A percentile compares a stretch with the other conserved stretches of the same genome.
Evolutionary conservation across 30 jellyfish, hydroid and myxozoan genomes (phyloP).

Genomic region (Nemopilema nomurai): DNA sequence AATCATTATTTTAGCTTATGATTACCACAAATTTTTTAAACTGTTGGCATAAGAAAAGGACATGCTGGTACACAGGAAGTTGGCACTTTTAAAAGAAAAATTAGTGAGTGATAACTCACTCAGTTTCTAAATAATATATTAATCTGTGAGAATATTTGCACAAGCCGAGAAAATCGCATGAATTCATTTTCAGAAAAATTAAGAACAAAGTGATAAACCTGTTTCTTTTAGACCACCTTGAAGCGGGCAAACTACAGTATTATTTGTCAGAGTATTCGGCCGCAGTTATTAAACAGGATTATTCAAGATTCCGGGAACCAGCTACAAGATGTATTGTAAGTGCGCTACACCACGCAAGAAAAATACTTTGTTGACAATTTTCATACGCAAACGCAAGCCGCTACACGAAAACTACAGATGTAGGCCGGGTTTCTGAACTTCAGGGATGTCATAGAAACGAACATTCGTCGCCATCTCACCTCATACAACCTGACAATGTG

Average conservation of each 20-base stretch:
- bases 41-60: too few relatives aligned
- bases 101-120: too few relatives aligned
- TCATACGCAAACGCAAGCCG: neutral
- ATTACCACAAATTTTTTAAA: too few relatives aligned
- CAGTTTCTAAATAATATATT: too few relatives aligned
- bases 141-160: too few relatives aligned
- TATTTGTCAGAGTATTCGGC: neutral
- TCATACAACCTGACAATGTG: constrained; percentile 80
- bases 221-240: neutral
- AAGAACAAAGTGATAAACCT: too few relatives aligned
- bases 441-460: neutral
- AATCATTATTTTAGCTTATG: too few relatives aligned
- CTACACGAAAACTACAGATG: neutral
- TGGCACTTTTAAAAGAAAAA: too few relatives aligned
- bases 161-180: too few relatives aligned
- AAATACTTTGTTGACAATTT: neutral
- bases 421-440: neutral
- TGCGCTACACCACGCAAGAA: neutral
- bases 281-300: neutral
- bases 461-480: constrained; percentile 47
- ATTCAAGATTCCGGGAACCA: neutral
- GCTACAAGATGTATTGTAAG: neutral
- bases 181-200: too few relatives aligned
- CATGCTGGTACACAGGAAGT: too few relatives aligned
- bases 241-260: neutral